phyloP scores from a whole-genome alignment of 2,888 invertebrate species.

The Saturnia pavonia region DNA sequence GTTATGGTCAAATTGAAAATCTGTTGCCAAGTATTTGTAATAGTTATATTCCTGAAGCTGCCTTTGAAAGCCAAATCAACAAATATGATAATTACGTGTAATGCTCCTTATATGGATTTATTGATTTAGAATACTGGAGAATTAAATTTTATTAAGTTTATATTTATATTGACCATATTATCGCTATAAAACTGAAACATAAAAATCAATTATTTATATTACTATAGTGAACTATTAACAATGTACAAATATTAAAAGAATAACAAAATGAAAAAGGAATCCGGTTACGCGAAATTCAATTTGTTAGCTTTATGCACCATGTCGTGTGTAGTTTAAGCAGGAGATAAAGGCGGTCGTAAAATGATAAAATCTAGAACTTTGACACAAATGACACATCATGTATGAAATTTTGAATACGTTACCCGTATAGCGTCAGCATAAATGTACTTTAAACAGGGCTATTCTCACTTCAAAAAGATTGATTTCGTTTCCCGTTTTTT shows the following conservation, averaged over 20 bases:
- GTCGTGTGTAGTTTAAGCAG: slow-evolving; percentile 12
- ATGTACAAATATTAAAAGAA: background rate
- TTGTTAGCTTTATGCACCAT: slow-evolving; percentile 11
- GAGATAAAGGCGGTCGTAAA: slow-evolving; percentile 24
- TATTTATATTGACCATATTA: too few species aligned
- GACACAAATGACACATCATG: slow-evolving; percentile 31
- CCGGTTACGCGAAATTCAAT: slow-evolving; percentile 14
- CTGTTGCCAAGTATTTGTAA: too few species aligned
- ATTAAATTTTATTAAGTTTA: too few species aligned
- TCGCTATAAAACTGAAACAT: too few species aligned
- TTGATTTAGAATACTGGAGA: too few species aligned
- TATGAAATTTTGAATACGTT: slow-evolving; percentile 36
- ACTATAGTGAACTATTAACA: background rate
- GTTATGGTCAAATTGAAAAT: too few species aligned
- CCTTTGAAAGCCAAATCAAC: too few species aligned
- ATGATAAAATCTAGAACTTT: slow-evolving; percentile 29
- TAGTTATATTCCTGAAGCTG: too few species aligned
- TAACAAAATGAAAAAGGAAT: background rate
- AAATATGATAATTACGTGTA: too few species aligned
- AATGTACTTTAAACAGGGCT: slow-evolving; percentile 28
- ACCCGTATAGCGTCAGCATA: slow-evolving; percentile 31
- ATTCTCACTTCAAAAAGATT: slow-evolving; percentile 23
- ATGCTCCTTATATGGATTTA: too few species aligned
- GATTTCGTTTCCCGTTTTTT: too few species aligned
- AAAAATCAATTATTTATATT: too few species aligned